Evolutionary conservation across 2,113 vertebrate genomes (phyloP), one percentile per base, ranked within the genome.

Genomic region (Neogale vison): DNA sequence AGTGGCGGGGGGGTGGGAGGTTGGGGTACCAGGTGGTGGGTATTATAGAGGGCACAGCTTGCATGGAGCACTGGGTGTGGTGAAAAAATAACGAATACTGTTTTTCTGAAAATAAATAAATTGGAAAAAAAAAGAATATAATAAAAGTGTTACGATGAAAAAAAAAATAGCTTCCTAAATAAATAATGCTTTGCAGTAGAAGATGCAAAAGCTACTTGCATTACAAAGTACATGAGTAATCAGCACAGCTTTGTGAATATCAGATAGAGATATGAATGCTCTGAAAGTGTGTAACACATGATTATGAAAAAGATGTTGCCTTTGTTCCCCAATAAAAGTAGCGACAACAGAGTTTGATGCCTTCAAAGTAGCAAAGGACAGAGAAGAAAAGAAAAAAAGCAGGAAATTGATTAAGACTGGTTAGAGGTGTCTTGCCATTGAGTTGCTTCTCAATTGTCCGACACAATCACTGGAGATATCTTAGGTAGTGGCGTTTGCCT

Each of bases 401-500:
- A 34, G 23, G 3, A 31, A 31, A 13, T 3, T 21, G 29, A 29
- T 10, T 63, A 6, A 11, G 57, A 26, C 50, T 63, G 18, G 29
- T 20, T 10, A 21, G 34, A 57, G 55, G 31, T 3, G 45, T 13
- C 0, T 4, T 15, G 26, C 29, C 1, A 15, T 2, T 34, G 36
- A 1, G 20, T 11, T 14, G 13, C 34, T 11, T 3, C 7, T 34
- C 9, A 13, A 1, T 1, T 36, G 13, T 47, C 18, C 76, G 52
- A 20, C 2, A 24, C 34, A 9, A 9, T 57, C 24, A 3, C 12
- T 23, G 7, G 34, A 31, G 55, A 18, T 4, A 6, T 0, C 7
- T 15, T 29, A 23, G 34, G 12, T 52, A 0, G 2, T 50, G 21
- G 13, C 4, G 9, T 50, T 13, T 13, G 24, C 0, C 0, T 21